These are phyloP conservation scores for Psittacus erithacus DNA, from an alignment of 2,113 vertebrate genomes.

Conservation along the genomic window DNA sequence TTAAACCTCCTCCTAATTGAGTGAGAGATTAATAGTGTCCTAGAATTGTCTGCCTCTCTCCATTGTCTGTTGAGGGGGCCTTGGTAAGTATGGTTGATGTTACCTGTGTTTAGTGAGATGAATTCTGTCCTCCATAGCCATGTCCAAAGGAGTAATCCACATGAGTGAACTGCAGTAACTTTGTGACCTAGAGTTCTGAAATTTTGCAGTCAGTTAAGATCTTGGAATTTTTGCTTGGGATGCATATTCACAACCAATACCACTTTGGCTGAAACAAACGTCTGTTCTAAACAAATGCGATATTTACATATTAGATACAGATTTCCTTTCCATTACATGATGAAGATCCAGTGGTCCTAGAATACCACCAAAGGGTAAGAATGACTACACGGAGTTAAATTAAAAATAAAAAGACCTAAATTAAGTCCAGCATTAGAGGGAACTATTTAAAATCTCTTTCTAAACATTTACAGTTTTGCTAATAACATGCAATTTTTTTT, in stretches of 20 bases:
- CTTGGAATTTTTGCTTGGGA: background rate
- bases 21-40: background rate
- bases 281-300: background rate
- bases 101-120: background rate
- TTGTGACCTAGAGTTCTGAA: background rate
- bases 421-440: background rate
- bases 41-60: background rate
- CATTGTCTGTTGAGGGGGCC: background rate
- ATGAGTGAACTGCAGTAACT: background rate
- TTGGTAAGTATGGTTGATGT: background rate
- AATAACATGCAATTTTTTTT: background rate
- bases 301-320: background rate
- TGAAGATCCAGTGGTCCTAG: background rate
- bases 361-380: background rate
- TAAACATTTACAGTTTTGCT: background rate
- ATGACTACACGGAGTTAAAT: background rate
- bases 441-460: background rate
- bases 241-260: background rate
- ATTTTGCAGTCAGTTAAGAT: background rate
- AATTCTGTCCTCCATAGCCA: background rate
- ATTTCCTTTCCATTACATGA: background rate
- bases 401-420: background rate
- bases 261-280: background rate
- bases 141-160: background rate
- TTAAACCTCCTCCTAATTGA: background rate